Evolutionary conservation across 2,797 vertebrate species (phyloP).

Genomic region (Phyllotis vaccarum): DNA sequence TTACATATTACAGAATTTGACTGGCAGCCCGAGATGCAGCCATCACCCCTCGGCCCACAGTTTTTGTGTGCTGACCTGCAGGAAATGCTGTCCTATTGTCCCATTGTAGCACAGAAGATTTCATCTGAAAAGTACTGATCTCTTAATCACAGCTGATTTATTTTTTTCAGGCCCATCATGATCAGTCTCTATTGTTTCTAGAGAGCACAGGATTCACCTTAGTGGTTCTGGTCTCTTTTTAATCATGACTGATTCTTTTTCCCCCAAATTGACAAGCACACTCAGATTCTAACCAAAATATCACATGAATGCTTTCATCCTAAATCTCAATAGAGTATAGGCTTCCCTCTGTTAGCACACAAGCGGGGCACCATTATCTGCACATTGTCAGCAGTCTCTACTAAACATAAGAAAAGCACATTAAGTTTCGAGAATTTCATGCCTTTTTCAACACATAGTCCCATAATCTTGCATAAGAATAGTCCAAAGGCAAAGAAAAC

Average conservation of each 20-base stretch:
- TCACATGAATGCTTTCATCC: background rate
- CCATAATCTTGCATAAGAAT: background rate
- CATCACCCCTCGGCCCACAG: background rate
- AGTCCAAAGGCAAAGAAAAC: background rate
- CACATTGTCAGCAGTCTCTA: background rate
- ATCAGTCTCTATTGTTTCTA: background rate
- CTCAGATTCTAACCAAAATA: background rate
- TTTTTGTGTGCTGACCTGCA: background rate
- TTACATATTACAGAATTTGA: background rate
- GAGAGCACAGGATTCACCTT: background rate
- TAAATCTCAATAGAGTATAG: background rate
- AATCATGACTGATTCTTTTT: background rate
- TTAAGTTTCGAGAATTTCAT: background rate
- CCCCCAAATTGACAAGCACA: background rate
- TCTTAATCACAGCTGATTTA: background rate
- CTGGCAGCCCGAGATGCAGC: background rate
- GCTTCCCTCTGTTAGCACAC: no score
- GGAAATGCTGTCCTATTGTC: background rate
- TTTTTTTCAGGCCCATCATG: background rate
- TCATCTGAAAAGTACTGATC: background rate
- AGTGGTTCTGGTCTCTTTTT: background rate
- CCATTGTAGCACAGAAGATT: background rate
- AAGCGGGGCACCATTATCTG: background rate
- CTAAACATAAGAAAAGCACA: background rate
- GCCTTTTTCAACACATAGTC: background rate